phyloP scores from a whole-genome alignment of 2,113 vertebrate genomes.

The Plotosus lineatus region DNA sequence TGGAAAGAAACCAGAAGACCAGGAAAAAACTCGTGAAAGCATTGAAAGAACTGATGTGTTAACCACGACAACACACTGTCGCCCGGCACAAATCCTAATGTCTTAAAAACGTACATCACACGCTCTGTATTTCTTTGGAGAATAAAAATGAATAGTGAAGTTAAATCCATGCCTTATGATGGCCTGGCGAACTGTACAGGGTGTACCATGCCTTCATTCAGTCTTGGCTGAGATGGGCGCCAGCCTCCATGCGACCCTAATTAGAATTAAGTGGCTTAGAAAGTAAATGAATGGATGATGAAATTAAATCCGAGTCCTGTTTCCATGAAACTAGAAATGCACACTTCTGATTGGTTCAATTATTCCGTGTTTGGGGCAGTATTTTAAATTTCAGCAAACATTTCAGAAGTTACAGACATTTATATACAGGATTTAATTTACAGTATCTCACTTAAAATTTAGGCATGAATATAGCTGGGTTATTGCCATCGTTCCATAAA shows the following conservation, averaged over 20 bases:
- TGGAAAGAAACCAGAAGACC: too few species aligned
- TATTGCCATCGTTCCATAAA: neutral
- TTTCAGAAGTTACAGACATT: conserved; percentile 10
- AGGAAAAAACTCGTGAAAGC: too few species aligned
- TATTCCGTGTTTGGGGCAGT: neutral
- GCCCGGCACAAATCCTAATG: neutral
- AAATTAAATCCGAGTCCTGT: neutral
- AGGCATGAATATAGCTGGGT: neutral
- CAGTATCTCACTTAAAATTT: neutral
- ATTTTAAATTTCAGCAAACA: neutral
- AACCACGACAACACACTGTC: too few species aligned
- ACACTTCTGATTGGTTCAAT: conserved; percentile 8
- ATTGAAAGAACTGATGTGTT: too few species aligned
- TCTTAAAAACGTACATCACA: neutral
- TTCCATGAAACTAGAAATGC: neutral
- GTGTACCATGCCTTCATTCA: too few species aligned
- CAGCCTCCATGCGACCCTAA: too few species aligned
- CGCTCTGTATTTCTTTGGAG: neutral
- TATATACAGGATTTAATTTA: neutral
- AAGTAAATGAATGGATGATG: neutral
- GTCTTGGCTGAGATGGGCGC: too few species aligned
- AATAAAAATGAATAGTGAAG: neutral
- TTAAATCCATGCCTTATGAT: neutral
- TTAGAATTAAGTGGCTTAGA: too few species aligned
- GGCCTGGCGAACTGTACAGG: too few species aligned